phyloP scores from a whole-genome alignment of 2,113 vertebrate species.

The Albula glossodonta region DNA sequence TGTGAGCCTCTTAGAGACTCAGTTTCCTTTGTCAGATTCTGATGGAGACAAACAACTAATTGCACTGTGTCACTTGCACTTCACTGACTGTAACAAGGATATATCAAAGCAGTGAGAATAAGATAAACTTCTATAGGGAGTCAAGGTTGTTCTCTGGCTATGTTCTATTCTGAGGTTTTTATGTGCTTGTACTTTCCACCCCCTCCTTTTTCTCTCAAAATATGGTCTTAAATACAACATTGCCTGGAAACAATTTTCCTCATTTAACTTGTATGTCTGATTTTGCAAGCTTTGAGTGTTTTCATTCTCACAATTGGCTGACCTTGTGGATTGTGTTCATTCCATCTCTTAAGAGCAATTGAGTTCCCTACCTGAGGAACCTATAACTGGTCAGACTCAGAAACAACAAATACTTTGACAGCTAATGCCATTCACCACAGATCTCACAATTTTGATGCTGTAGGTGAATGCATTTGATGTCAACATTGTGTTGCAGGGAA shows the following conservation, averaged over 20 bases:
- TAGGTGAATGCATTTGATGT: background rate
- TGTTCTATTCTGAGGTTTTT: background rate
- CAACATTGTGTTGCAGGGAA: background rate
- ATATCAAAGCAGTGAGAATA: background rate
- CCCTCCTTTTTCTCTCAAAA: background rate
- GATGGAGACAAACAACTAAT: background rate
- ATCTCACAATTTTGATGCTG: background rate
- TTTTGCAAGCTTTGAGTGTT: background rate
- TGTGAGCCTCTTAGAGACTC: background rate
- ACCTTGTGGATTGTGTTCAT: conserved; percentile 7
- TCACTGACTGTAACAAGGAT: background rate
- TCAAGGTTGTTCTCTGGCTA: background rate
- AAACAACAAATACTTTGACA: background rate
- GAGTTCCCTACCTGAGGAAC: background rate
- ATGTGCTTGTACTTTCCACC: background rate
- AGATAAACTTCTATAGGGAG: background rate
- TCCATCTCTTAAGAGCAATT: conserved; percentile 6
- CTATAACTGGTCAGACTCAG: background rate
- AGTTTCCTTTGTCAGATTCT: too few relatives aligned
- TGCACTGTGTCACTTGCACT: background rate
- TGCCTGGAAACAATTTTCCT: background rate
- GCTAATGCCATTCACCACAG: background rate
- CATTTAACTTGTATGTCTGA: background rate
- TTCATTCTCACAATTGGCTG: background rate
- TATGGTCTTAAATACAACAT: background rate